Base-by-base conservation (phyloP, 2,888 invertebrate species). In the Lepidochrysops patricia region DNA sequence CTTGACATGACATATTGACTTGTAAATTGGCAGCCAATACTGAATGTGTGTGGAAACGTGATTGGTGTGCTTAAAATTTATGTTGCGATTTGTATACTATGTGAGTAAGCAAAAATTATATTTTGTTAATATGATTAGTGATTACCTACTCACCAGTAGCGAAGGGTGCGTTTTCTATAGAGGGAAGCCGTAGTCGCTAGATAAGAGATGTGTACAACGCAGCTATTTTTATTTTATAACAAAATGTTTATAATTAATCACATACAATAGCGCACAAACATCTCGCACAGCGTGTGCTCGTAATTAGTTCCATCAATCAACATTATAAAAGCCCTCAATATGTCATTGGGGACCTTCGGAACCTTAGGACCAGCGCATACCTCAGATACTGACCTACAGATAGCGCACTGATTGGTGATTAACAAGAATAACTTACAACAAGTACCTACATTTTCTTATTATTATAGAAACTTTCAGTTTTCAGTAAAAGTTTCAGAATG, bases 1-100 rank as follows among this genome's bases (percentile, higher is more conserved):
- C 48, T 57, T 37, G 9, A 57, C 12, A 49, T 62, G 64, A 60
- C 61, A 57, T 43, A 54, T 57, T 58, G 64, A 61, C 61, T 63
- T 58, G 57, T 37, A 61, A 65, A 63, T 63, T 60, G 15, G 54
- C 19, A 35, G 52, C 34, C 52, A 57, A 60, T 58, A 48, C 35
- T 15, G 27, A 29, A 52, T 29, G 29, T 29, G 52, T 52, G 13
- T 27, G 12, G 29, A 54, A 54, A 32, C 54, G 15, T 6, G 26
- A 49, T 48, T 25, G 26, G 15, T 48, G 9, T 27, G 26, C n/a
- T 29, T 29, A 29, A 29, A 29, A 29, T 9, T n/a, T 29, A 29
- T 29, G 29, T 29, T 29, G 29, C 29, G 29, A 29, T 6, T 29
- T 9, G 9, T 19, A 12, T 43, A 19, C 9, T 1, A 43, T 19